These are phyloP conservation scores for Abrostola triplasia DNA, from an alignment of 2,888 invertebrate genomes.

Conservation along the genomic window DNA sequence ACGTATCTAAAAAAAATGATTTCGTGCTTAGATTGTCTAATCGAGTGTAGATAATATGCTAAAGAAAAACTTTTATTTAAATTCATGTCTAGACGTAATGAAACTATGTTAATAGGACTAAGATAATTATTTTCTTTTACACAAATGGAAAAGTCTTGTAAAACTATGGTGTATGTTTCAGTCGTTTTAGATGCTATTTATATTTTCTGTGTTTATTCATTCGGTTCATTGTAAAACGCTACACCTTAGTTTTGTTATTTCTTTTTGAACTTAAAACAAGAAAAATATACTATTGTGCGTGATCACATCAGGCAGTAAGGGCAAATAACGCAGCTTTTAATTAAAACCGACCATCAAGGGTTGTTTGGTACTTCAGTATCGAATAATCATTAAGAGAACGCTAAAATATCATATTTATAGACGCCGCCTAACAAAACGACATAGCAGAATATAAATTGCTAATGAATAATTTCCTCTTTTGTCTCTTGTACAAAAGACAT, in stretches of 20 bases:
- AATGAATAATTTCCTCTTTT: slow-evolving; percentile 52
- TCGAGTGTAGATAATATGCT: slow-evolving; percentile 26
- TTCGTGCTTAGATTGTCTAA: slow-evolving; percentile 2
- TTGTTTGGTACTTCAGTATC: slow-evolving; percentile 17
- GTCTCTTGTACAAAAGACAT: slow-evolving; percentile 56
- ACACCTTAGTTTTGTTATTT: slow-evolving; percentile 3
- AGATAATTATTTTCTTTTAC: slow-evolving; percentile 19
- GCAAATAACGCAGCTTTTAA: slow-evolving; percentile 28
- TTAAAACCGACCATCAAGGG: slow-evolving; percentile 16
- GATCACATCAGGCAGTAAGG: slow-evolving; percentile 24
- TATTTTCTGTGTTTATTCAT: slow-evolving; percentile 13
- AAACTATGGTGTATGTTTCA: slow-evolving; percentile 24
- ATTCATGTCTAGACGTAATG: slow-evolving; percentile 54
- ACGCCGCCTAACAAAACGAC: slow-evolving; percentile 30
- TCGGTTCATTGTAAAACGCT: slow-evolving; percentile 21
- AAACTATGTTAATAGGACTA: slow-evolving; percentile 34
- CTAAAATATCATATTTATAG: slow-evolving; percentile 38
- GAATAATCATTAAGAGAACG: slow-evolving; percentile 12
- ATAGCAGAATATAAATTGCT: slow-evolving; percentile 33
- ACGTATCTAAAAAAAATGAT: slow-evolving; percentile 8
- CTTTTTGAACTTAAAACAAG: slow-evolving; percentile 20
- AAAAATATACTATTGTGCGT: slow-evolving; percentile 27
- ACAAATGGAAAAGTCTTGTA: slow-evolving; percentile 50
- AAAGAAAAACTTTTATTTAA: slow-evolving; percentile 30
- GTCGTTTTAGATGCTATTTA: background rate